Evolutionary conservation across 1,140 invertebrate genomes (phyloP), one percentile per base, ranked within the genome.

Genomic region (Paralvinella palmiformis): DNA sequence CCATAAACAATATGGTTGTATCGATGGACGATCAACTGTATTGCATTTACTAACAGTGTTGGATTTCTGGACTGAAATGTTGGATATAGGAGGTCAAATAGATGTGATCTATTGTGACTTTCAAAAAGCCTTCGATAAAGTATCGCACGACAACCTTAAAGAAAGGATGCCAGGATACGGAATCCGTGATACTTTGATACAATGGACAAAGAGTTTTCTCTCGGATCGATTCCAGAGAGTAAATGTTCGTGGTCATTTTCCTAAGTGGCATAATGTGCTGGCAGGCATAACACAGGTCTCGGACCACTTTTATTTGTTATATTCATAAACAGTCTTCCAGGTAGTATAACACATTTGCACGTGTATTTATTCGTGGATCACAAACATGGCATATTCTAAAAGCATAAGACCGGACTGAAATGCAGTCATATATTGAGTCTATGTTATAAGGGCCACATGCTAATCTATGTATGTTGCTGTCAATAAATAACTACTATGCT

Each of bases 91-190:
- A 22, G 29, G 29, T 27, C 17, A 5, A 27, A 36, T 62, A 62
- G 31, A 53, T 17, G 45, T 62, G 24, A 55, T 62, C 32, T 62
- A 53, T 33, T 24, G 22, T 31, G 60, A 62, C 24, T 62, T 62
- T 62, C 32, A 32, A 32, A 62, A 62, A 53, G 60, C 60, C 7
- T 62, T 62, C 22, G 60, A 62, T 50, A 62, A 53, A 1, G 60
- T 62, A 41, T 33, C 20, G 20, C 48, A 62, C 44, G 36, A 36
- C n/a, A 27, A 24, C 48, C 44, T 62, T 27, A 24, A 50, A 27
- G n/a, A 27, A 27, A 48, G 36, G 48, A 4, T 53, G 7, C 13
- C 48, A 20, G 31, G 22, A 20, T 31, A 32, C 24, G 48, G 48
- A 29, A 53, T 62, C n/a, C 2, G 37, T 24, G 48, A 53, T 13